Base-by-base conservation (phyloP, 2,113 vertebrate species). In the Tringa solitaria region DNA sequence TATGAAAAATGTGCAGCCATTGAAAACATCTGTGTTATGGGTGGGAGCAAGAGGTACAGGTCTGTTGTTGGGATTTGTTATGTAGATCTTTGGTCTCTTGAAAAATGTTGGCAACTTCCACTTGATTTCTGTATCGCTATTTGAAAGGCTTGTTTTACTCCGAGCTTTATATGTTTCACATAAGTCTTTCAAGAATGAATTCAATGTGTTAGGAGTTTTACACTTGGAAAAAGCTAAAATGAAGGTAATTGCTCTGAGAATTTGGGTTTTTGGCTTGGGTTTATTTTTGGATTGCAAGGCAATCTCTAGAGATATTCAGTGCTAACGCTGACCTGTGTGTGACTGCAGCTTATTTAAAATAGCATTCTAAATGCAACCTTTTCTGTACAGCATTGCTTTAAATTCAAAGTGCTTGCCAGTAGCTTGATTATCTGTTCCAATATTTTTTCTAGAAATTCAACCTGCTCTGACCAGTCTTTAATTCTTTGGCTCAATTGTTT, bases 331-430 rank as follows among this genome's bases (percentile, higher is more conserved):
- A 89, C 86, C 89, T 91, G 6, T 46, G 5, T 63, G 35, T 84
- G 68, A 94, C 84, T 87, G 64, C 18, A 89, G 24, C 69, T 94
- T 84, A 78, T 95, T 95, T 94, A 87, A 95, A 92, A 91, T 51
- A 90, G 18, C 50, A 70, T 23, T 92, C 48, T 81, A 45, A 89
- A 65, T 37, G 13, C 54, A 93, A 51, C 14, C 2, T 87, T 87
- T 77, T 92, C 39, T 84, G 11, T 70, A 70, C 7, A 45, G 18
- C 13, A 75, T 24, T 86, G 28, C 60, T 85, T 92, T 80, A 74
- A 73, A 90, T 92, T 92, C 64, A 45, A 89, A 28, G 8, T 37
- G 16, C n/a, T 81, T 89, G 46, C 37, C 64, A 78, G 48, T 67
- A 93, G 20, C 33, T 81, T 59, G n/a, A 50, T 86, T 81, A 70